These are phyloP conservation scores for Panagrolaimus sp. DNA, from an alignment of 1,140 invertebrate genomes.

Conservation along the genomic window DNA sequence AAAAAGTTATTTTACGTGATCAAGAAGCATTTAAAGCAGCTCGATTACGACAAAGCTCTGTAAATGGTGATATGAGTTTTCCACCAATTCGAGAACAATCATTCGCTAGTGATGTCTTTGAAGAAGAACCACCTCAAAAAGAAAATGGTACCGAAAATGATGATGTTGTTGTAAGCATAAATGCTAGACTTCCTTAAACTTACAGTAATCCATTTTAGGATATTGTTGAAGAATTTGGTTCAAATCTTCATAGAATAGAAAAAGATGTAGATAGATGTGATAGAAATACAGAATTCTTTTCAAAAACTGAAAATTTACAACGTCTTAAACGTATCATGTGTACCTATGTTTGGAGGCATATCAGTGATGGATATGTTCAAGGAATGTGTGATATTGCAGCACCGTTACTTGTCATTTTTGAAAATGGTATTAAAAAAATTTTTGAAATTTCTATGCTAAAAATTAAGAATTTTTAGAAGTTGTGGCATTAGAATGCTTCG, in stretches of 20 bases:
- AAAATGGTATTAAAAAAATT: slow-evolving; percentile 67
- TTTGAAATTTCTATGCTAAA: not conserved
- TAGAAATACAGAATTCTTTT: slow-evolving; percentile 84
- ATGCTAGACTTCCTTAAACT: not conserved
- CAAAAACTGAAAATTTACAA: slow-evolving; percentile 75
- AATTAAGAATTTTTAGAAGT: slow-evolving; percentile 66
- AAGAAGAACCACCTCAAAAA: slow-evolving; percentile 31
- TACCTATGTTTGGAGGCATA: slow-evolving; percentile 88
- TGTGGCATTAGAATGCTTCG: slow-evolving; percentile 83
- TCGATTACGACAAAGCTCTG: slow-evolving; percentile 34
- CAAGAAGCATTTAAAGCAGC: slow-evolving; percentile 63
- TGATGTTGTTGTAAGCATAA: slow-evolving; percentile 21
- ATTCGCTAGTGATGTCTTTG: slow-evolving; percentile 53
- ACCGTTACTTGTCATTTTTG: slow-evolving; percentile 81
- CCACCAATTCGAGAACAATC: slow-evolving; percentile 43
- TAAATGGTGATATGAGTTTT: slow-evolving; percentile 27
- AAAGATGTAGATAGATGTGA: slow-evolving; percentile 92
- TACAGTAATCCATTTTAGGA: slow-evolving; percentile 23
- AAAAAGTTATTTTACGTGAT: slow-evolving; percentile 78
- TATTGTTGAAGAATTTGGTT: slow-evolving; percentile 66
- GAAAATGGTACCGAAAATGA: slow-evolving; percentile 21
- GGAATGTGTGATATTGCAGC: slow-evolving; percentile 90
- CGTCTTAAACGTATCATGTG: slow-evolving; percentile 92
- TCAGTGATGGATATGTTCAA: slow-evolving; percentile 73
- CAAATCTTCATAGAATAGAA: slow-evolving; percentile 87